Evolutionary conservation across 1,140 invertebrate species (phyloP).

Genomic region (Sweltsa coloradensis): DNA sequence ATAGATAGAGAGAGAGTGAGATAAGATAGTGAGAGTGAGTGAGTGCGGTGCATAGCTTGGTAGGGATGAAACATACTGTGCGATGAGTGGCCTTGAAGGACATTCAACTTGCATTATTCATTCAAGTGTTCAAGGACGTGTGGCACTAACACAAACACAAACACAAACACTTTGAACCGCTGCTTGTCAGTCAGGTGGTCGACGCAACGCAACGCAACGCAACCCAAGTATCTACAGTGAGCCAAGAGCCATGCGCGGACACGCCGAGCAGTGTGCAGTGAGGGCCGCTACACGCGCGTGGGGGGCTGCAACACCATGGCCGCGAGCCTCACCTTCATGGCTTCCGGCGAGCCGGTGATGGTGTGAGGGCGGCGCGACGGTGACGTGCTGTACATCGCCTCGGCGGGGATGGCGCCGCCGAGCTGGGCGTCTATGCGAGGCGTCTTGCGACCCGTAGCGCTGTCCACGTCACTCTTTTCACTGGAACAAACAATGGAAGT

Average conservation of each 20-base stretch:
- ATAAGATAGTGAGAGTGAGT: too few relatives aligned
- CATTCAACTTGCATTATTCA: too few relatives aligned
- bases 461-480: constrained; percentile 12
- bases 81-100: too few relatives aligned
- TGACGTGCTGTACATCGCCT: constrained; percentile 8
- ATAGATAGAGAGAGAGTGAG: too few relatives aligned
- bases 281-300: constrained; percentile 48
- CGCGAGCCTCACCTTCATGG: constrained; percentile 66
- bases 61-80: too few relatives aligned
- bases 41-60: too few relatives aligned
- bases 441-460: constrained; percentile 9
- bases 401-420: constrained; percentile 6
- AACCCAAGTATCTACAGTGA: too few relatives aligned
- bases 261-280: neutral
- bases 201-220: too few relatives aligned
- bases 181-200: too few relatives aligned
- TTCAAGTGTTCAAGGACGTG: too few relatives aligned
- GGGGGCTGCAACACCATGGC: constrained; percentile 64
- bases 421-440: neutral
- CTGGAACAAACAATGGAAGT: constrained; percentile 3
- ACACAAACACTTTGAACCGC: too few relatives aligned
- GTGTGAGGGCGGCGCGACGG: constrained; percentile 21
- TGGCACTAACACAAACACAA: too few relatives aligned
- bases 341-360: constrained; percentile 40
- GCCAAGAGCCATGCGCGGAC: neutral